These are phyloP conservation scores for Pomacea canaliculata DNA, from an alignment of 2,888 invertebrate genomes.

Conservation along the genomic window DNA sequence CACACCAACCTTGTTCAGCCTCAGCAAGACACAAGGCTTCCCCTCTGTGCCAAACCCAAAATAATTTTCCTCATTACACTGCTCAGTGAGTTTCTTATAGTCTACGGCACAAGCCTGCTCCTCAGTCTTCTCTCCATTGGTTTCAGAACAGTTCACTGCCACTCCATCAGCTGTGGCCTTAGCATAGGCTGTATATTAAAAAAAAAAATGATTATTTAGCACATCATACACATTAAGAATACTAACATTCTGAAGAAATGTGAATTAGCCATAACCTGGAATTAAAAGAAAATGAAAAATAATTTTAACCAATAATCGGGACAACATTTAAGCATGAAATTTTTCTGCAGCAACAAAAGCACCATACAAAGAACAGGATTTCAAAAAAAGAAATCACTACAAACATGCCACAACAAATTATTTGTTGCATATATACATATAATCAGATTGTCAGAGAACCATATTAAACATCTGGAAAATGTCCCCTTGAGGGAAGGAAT, in stretches of 20 bases:
- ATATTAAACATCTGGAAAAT: too few relatives aligned
- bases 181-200: conserved; percentile 56
- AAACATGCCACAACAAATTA: too few relatives aligned
- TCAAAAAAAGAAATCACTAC: too few relatives aligned
- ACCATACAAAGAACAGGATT: too few relatives aligned
- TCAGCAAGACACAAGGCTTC: conserved; percentile 94
- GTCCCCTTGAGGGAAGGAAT: too few relatives aligned
- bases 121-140: conserved; percentile 26
- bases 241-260: background rate
- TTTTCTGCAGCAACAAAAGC: too few relatives aligned
- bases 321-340: too few relatives aligned
- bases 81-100: conserved; percentile 76
- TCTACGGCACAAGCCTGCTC: conserved; percentile 84
- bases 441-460: too few relatives aligned
- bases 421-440: too few relatives aligned
- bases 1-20: conserved; percentile 88
- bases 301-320: too few relatives aligned
- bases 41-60: conserved; percentile 86
- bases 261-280: background rate
- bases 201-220: background rate
- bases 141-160: conserved; percentile 1
- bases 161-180: conserved; percentile 69
- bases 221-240: background rate
- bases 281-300: too few relatives aligned
- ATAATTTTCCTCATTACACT: conserved; percentile 79